Percentiles rank a stretch among this genome's conserved stretches.
Conservation (phyloP, 1,140 invertebrate species). For the Drosophila oshimai region DNA sequence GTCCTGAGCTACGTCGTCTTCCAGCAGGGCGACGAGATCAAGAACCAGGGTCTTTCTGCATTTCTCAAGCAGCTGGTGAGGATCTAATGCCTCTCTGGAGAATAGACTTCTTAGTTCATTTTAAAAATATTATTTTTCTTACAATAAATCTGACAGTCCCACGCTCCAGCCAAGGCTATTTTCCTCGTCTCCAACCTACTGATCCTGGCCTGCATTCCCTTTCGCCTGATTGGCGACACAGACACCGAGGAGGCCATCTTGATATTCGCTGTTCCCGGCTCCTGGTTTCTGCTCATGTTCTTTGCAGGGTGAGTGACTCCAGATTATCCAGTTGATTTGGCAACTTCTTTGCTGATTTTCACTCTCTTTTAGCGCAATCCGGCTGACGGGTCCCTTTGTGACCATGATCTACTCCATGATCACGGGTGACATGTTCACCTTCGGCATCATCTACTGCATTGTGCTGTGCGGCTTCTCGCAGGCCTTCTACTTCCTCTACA, state of each 20-base stretch:
- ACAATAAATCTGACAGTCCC: conserved; percentile 87
- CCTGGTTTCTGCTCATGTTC: conserved; percentile 99
- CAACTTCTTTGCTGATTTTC: no score
- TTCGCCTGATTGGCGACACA: conserved; percentile 88
- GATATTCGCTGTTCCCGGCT: conserved; percentile 95
- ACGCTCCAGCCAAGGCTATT: conserved; percentile 96
- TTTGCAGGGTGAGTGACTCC: conserved; percentile 97
- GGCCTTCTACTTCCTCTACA: conserved; percentile 98
- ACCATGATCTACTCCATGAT: conserved; percentile 99
- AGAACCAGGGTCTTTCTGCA: conserved; percentile 94
- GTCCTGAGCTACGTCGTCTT: conserved; percentile 95
- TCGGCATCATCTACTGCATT: conserved; percentile 97
- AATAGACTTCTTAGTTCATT: no score
- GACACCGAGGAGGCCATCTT: conserved; percentile 95
- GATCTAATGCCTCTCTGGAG: no score
- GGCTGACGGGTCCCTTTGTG: conserved; percentile 97
- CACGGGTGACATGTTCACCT: conserved; percentile 98
- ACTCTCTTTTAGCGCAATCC: conserved; percentile 88
- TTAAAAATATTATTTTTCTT: no score
- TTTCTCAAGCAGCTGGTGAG: conserved; percentile 96
- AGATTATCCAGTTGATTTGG: not conserved
- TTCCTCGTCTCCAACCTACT: conserved; percentile 96
- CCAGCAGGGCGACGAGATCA: conserved; percentile 96
- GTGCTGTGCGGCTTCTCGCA: conserved; percentile 97
- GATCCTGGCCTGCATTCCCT: conserved; percentile 96